These are phyloP conservation scores for Poeciliopsis retropinna DNA, from an alignment of 2,113 vertebrate species.

Conservation along the genomic window DNA sequence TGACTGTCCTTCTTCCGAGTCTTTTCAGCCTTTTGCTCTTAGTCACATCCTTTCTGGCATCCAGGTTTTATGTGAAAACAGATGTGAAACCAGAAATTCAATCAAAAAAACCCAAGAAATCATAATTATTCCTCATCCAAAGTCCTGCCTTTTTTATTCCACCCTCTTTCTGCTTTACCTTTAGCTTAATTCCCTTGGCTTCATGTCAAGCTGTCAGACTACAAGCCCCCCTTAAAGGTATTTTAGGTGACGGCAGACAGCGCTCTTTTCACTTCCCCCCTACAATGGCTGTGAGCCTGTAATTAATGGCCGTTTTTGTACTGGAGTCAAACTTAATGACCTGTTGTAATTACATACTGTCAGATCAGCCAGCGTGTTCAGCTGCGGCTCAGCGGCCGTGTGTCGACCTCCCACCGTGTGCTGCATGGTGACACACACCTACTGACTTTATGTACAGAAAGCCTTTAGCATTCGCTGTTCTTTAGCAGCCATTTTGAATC, in stretches of 20 bases:
- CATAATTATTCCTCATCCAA: not conserved
- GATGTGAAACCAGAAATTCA: not conserved
- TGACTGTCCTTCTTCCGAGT: not conserved
- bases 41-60: too few relatives aligned
- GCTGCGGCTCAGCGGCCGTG: not conserved
- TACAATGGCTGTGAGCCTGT: conserved; percentile 31
- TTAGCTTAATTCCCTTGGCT: conserved; percentile 18
- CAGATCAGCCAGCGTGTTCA: conserved; percentile 13
- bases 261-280: not conserved
- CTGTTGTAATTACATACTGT: conserved; percentile 1
- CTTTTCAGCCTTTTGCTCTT: too few relatives aligned
- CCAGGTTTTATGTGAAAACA: not conserved
- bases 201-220: not conserved
- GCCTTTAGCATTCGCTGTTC: not conserved
- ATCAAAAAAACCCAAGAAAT: not conserved
- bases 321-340: conserved; percentile 22
- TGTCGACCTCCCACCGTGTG: not conserved
- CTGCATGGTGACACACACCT: too few relatives aligned
- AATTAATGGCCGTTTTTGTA: conserved; percentile 50
- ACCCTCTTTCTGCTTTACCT: not conserved
- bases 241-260: conserved; percentile 40
- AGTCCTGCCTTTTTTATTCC: not conserved
- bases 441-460: not conserved
- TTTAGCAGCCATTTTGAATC: not conserved
- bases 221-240: conserved; percentile 33